phyloP scores from a whole-genome alignment of 1,140 invertebrate genomes.

The Drosophila prosaltans region DNA sequence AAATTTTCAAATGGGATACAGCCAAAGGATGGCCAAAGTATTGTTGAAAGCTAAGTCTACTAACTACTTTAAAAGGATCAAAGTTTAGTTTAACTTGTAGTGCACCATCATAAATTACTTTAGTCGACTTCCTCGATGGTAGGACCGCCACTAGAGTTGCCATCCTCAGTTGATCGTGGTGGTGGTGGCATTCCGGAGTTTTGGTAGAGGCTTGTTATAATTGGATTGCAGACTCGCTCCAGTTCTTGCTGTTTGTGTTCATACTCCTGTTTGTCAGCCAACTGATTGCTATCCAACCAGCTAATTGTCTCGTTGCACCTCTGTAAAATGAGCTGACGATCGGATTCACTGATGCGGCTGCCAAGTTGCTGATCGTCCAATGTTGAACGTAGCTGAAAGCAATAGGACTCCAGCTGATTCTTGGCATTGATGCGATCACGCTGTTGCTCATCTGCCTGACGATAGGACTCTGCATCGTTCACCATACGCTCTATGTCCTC shows the following conservation, averaged over 20 bases:
- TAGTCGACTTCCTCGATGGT: conserved; percentile 98
- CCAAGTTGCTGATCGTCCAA: conserved; percentile 94
- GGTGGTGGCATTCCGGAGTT: conserved; percentile 86
- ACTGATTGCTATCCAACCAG: conserved; percentile 97
- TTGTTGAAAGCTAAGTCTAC: neutral
- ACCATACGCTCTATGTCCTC: conserved; percentile 99
- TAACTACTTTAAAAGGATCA: too few species aligned
- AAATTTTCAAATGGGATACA: neutral
- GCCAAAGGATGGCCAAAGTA: neutral
- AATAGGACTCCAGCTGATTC: conserved; percentile 96
- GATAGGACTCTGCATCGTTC: conserved; percentile 97
- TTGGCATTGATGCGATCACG: conserved; percentile 94
- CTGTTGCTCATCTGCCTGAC: conserved; percentile 94
- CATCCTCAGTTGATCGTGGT: conserved; percentile 80
- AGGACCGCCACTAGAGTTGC: conserved; percentile 86
- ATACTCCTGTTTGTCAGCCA: conserved; percentile 95
- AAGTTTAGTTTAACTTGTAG: neutral
- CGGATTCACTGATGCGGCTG: conserved; percentile 93
- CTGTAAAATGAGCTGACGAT: conserved; percentile 92
- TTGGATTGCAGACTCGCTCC: conserved; percentile 92
- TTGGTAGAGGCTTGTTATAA: conserved; percentile 92
- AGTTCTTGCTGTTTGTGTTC: conserved; percentile 95
- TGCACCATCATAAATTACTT: conserved; percentile 66
- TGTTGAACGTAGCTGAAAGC: conserved; percentile 98
- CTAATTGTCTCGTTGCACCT: conserved; percentile 96